Conservation (phyloP, 2,113 vertebrate species). For the Myocastor coypus region DNA sequence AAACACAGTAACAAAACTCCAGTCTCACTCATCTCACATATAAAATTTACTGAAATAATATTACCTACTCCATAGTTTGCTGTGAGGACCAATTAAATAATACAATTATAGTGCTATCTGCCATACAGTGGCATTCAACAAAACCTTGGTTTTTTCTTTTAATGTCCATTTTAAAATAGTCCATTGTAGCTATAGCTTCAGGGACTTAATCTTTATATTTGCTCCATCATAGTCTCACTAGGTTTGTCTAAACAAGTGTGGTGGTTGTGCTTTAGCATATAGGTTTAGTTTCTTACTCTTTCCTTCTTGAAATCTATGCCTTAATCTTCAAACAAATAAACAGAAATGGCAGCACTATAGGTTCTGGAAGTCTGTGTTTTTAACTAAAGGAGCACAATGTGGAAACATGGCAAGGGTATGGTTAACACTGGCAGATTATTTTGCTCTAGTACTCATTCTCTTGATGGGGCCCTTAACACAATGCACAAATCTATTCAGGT, state of each 20-base stretch:
- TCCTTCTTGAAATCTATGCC: too few relatives aligned
- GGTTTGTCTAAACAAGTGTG: background rate
- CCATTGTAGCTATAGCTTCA: background rate
- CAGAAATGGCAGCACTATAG: too few relatives aligned
- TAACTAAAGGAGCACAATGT: too few relatives aligned
- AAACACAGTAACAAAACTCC: background rate
- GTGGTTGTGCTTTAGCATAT: too few relatives aligned
- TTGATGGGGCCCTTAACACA: too few relatives aligned
- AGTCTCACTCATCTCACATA: background rate
- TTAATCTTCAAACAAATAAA: too few relatives aligned
- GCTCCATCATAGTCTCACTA: background rate
- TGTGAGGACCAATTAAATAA: background rate
- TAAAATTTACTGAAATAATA: background rate
- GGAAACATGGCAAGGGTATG: too few relatives aligned
- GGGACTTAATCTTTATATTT: background rate
- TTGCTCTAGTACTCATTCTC: too few relatives aligned
- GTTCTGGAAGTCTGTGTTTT: too few relatives aligned
- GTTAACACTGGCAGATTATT: too few relatives aligned
- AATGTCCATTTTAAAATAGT: fast-evolving
- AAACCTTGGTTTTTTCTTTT: fast-evolving
- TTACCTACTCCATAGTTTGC: background rate
- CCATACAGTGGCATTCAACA: background rate
- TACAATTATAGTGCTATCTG: background rate
- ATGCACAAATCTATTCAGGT: too few relatives aligned
- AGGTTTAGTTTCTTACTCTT: too few relatives aligned